Conservation (phyloP, 2,888 invertebrate species). For the Clepsis dumicolana region DNA sequence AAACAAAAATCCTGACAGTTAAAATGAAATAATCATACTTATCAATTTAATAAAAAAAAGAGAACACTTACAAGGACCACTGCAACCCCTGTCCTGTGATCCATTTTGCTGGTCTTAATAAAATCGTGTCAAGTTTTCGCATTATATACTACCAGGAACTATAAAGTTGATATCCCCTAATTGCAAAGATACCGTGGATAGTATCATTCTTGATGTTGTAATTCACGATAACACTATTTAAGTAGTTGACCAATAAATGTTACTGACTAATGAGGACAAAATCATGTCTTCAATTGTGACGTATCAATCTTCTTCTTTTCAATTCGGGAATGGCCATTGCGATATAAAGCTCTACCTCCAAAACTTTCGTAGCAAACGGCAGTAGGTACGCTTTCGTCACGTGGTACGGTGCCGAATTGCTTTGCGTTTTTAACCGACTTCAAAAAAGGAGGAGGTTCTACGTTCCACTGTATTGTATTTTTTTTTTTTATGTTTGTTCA, state of each 20-base stretch:
- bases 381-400: too few species aligned
- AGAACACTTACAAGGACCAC: slow-evolving; percentile 44
- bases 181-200: slow-evolving; percentile 22
- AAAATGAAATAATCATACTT: too few species aligned
- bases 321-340: too few species aligned
- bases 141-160: slow-evolving; percentile 29
- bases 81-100: slow-evolving; percentile 41
- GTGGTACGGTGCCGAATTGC: too few species aligned
- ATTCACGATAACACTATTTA: slow-evolving; percentile 5
- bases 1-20: too few species aligned
- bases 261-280: slow-evolving; percentile 8
- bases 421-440: too few species aligned
- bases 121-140: neutral
- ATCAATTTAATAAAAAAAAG: too few species aligned
- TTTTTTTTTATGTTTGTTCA: too few species aligned
- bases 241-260: neutral
- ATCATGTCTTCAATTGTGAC: slow-evolving; percentile 8
- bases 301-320: neutral
- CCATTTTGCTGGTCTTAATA: slow-evolving; percentile 47
- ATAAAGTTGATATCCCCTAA: slow-evolving; percentile 32
- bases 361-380: too few species aligned
- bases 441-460: too few species aligned
- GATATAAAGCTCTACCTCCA: too few species aligned
- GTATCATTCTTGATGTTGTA: slow-evolving; percentile 22
- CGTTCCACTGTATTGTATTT: too few species aligned